Conservation (phyloP, 2,888 invertebrate species). For the Leptopilina syphax region DNA sequence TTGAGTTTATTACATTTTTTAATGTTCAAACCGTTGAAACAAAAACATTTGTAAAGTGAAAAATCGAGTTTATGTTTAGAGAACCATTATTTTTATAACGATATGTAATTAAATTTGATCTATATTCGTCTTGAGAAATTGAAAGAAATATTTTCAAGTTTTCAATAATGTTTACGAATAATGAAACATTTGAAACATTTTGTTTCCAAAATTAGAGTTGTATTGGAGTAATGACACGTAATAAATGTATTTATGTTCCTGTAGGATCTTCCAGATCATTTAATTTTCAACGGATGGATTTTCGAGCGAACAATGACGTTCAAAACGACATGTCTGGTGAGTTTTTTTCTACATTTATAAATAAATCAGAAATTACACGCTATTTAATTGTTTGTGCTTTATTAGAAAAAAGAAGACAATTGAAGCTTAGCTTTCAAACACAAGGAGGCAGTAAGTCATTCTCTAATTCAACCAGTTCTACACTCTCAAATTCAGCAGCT, state of each 20-base stretch:
- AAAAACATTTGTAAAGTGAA: too few species aligned
- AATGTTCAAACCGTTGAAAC: too few species aligned
- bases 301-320: conserved; percentile 72
- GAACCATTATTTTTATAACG: too few species aligned
- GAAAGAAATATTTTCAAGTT: too few species aligned
- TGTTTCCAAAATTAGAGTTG: not conserved
- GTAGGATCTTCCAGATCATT: conserved; percentile 70
- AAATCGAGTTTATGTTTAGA: too few species aligned
- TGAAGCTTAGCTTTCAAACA: conserved; percentile 79
- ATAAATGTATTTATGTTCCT: conserved; percentile 41
- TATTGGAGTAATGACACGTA: not conserved
- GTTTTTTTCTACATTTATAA: conserved; percentile 17
- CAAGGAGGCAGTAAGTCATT: conserved; percentile 76
- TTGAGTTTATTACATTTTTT: not conserved
- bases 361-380: not conserved
- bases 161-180: too few species aligned
- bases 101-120: too few species aligned
- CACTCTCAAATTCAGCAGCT: conserved; percentile 77
- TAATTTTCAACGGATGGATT: conserved; percentile 73
- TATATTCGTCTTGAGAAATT: not conserved
- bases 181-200: not conserved
- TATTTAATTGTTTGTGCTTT: not conserved
- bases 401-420: conserved; percentile 80
- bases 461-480: conserved; percentile 75
- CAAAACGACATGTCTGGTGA: conserved; percentile 74